phyloP scores from a whole-genome alignment of 2,888 invertebrate species.

The Volucella inanis region DNA sequence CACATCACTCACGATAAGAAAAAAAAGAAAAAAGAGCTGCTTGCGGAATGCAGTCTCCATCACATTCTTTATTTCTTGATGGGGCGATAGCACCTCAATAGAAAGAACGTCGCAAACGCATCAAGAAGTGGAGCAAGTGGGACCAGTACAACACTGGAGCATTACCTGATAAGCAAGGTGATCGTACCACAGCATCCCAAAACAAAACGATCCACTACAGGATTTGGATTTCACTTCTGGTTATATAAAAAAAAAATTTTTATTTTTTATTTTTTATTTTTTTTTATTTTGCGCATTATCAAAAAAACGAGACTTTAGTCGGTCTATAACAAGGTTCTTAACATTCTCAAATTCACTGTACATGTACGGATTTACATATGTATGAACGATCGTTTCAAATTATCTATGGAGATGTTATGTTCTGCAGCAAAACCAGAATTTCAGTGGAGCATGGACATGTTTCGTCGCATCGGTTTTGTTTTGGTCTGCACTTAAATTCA shows the following conservation, averaged over 20 bases:
- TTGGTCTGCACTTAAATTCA: no score
- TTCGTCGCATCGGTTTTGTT: no score
- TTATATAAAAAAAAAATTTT: neutral
- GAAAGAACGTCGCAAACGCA: constrained; percentile 47
- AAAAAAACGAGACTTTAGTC: no score
- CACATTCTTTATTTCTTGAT: constrained; percentile 40
- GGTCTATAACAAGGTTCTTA: no score
- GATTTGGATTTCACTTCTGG: neutral
- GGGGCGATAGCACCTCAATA: constrained; percentile 31
- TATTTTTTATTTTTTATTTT: neutral
- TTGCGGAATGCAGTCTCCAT: constrained; percentile 45
- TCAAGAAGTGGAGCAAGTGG: neutral
- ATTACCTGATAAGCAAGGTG: constrained; percentile 15
- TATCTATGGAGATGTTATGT: no score
- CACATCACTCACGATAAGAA: neutral
- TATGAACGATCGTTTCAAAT: no score
- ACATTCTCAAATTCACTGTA: no score
- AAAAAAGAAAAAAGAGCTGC: constrained; percentile 16
- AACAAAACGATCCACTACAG: neutral
- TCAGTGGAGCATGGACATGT: no score
- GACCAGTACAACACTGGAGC: neutral
- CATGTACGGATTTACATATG: no score
- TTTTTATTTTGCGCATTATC: neutral
- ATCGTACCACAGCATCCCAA: constrained; percentile 16
- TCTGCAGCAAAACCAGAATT: no score